Conservation (phyloP, 2,113 vertebrate genomes). For the Epinephelus lanceolatus region DNA sequence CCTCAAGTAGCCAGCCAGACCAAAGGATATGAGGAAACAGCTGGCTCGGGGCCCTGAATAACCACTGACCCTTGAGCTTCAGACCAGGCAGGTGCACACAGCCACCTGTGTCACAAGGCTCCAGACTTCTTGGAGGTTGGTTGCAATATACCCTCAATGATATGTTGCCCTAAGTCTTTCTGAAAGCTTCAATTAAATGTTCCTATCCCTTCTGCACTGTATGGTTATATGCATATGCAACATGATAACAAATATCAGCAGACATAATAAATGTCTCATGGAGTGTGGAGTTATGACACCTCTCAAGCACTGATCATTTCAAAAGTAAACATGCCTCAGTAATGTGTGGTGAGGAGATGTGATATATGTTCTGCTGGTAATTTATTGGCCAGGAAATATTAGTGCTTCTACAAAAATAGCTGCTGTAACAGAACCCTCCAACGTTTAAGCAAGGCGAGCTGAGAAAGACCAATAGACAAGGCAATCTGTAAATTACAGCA, state of each 20-base stretch:
- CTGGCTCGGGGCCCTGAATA: slow-evolving; percentile 64
- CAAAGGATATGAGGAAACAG: slow-evolving; percentile 57
- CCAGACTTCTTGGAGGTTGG: slow-evolving; percentile 44
- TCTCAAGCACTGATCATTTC: slow-evolving; percentile 28
- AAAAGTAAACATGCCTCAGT: slow-evolving; percentile 57
- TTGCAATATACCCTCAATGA: slow-evolving; percentile 30
- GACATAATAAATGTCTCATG: neutral
- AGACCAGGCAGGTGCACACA: slow-evolving; percentile 58
- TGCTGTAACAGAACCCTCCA: slow-evolving; percentile 65
- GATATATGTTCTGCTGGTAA: slow-evolving; percentile 31
- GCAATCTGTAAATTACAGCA: slow-evolving; percentile 38
- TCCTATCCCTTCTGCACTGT: neutral
- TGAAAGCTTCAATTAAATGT: slow-evolving; percentile 2
- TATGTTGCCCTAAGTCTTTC: neutral
- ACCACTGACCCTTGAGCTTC: slow-evolving; percentile 55
- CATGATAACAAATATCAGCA: neutral
- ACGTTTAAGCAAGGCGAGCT: neutral
- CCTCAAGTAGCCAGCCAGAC: slow-evolving; percentile 31
- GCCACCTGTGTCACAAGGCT: slow-evolving; percentile 64
- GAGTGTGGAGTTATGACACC: slow-evolving; percentile 29
- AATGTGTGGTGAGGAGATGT: slow-evolving; percentile 44
- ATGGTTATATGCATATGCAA: neutral
- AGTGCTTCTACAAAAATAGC: slow-evolving; percentile 70
- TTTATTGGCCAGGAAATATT: slow-evolving; percentile 69
- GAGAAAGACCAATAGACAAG: slow-evolving; percentile 43